These are phyloP conservation scores for Gastrophryne carolinensis DNA, from an alignment of 2,797 vertebrate genomes.

Conservation along the genomic window DNA sequence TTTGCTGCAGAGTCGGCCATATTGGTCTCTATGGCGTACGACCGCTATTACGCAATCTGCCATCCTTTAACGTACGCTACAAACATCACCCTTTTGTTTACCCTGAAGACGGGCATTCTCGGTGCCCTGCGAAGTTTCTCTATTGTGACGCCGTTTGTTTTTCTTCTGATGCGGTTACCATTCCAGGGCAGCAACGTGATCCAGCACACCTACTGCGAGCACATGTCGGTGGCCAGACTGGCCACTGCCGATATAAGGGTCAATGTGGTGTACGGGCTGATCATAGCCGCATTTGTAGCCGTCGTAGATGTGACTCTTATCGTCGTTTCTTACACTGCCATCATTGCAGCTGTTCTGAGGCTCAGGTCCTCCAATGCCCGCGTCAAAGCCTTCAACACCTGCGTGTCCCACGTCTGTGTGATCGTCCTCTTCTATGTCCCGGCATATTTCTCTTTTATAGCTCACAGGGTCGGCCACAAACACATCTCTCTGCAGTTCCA, in stretches of 20 bases:
- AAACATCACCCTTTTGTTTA: not conserved
- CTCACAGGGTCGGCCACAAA: slow-evolving; percentile 5
- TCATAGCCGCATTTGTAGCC: not conserved
- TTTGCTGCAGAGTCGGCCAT: not conserved
- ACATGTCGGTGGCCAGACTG: slow-evolving; percentile 14
- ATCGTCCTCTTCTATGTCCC: slow-evolving; percentile 20
- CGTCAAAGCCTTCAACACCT: slow-evolving; percentile 9
- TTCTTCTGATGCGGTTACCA: not conserved
- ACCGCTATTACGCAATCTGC: slow-evolving; percentile 17
- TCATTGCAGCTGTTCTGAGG: not conserved
- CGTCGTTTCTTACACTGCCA: not conserved
- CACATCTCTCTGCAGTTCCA: not conserved
- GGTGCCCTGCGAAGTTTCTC: not conserved
- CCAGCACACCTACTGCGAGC: slow-evolving; percentile 16
- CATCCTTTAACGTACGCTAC: not conserved
- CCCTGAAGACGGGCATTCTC: not conserved
- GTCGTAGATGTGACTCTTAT: not conserved
- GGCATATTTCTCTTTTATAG: slow-evolving; percentile 11
- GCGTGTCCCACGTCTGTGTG: slow-evolving; percentile 14
- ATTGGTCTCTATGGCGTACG: slow-evolving; percentile 5
- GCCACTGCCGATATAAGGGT: slow-evolving; percentile 11
- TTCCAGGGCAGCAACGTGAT: not conserved
- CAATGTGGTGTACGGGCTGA: slow-evolving; percentile 3
- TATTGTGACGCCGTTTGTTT: not conserved
- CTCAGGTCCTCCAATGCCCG: not conserved